Base-by-base conservation (phyloP, 1,140 invertebrate genomes). In the Zophobas atratus region DNA sequence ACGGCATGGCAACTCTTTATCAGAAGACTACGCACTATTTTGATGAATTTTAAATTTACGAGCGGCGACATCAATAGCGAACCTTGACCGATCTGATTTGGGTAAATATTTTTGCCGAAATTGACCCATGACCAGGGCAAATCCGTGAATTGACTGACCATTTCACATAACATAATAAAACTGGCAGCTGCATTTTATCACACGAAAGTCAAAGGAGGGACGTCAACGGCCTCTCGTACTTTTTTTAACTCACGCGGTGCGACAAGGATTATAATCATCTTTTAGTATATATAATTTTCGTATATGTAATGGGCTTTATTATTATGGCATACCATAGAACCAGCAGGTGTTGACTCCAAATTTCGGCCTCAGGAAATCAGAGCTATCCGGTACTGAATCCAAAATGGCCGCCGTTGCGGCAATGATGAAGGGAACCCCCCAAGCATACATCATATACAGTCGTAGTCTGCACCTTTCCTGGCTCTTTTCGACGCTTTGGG, bases 371-470 rank as follows among this genome's bases (percentile, higher is more conserved):
- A 95, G 85, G 79, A 92, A 89, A 77, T 89, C 86, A 63, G 90
- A 83, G 77, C 84, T 63, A 82, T 80, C 88, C 8, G 92, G 92
- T 78, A 93, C 87, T 77, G 89, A 86, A 87, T 95, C 94, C 51
- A 95, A 87, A 78, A 92, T 87, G 33, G 91, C 91, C 33, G 92
- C 94, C 60, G 93, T 88, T 67, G 91, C 91, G 53, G 93, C 91
- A 78, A 95, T 92, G 53, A 94, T 82, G 70, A 95, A 88, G 32
- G 94, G 94, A 33, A 91, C 90, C 77, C 94, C 94, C 93, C 94
- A 96, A 48, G 94, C 94, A 87, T 95, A 96, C 79, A 92, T 90
- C 77, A 91, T 91, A 86, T 95, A 96, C 39, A 94, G 88, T 49
- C 93, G 89, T 63, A 95, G 90, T 48, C 94, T 89, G 75, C 93